Evolutionary conservation across 2,797 vertebrate genomes (phyloP), one percentile per base, ranked within the genome.

Genomic region (Protonibea diacanthus): DNA sequence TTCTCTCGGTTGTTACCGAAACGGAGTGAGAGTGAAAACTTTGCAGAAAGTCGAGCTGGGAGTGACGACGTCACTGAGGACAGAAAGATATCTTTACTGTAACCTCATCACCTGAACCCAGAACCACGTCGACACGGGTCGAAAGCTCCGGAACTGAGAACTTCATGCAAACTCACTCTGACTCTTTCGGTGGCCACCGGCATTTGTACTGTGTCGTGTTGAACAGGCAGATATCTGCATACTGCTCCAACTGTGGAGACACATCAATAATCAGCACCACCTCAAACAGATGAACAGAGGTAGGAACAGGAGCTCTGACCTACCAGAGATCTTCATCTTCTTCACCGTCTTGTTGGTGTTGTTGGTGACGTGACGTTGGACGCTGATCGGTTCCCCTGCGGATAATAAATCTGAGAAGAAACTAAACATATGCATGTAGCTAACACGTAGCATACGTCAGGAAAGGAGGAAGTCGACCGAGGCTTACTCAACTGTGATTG

Each of bases 161-260:
- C 40, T 3, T 42, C 3, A 3, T 42, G 40, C 13, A 42, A 13
- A 97, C 98, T 95, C 94, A 99, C 98, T 99, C 98, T 0, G 97
- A 96, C 49, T 98, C 98, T n/a, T 75, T 98, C 96, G 76, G 96
- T 94, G 0, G 97, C 97, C 38, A 99, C 98, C 0, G 98, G 67
- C 98, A 99, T 89, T 99, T 99, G 93, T 99, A 99, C 93, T 99
- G 98, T 5, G 98, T 98, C 0, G 97, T 98, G 95, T 97, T 99
- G 94, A 99, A 99, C 60, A 99, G 96, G 90, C 98, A 99, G 89
- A 99, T 99, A 88, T 99, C 97, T 0, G 98, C 98, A 1, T 97
- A 97, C 80, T 99, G 98, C n/a, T 71, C 98, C 97, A 71, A 99
- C 98, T 99, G 91, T 7, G 69, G 74, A 85, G 1, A 90, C 49